phyloP scores from a whole-genome alignment of 2,797 vertebrate species.

The Myotis daubentonii region DNA sequence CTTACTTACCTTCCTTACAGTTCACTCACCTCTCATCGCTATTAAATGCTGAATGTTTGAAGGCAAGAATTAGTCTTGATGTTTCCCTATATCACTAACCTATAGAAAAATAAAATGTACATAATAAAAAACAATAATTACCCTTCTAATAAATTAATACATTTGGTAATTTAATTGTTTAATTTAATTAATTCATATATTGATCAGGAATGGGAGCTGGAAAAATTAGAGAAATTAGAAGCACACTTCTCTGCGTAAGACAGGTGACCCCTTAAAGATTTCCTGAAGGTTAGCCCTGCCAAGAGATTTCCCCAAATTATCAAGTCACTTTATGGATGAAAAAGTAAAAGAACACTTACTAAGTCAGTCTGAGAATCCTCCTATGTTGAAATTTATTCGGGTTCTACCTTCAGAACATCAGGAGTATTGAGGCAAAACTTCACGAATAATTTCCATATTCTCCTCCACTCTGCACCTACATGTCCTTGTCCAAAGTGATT shows the following conservation, averaged over 20 bases:
- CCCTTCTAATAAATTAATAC: neutral
- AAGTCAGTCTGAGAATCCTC: neutral
- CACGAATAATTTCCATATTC: neutral
- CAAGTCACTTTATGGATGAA: neutral
- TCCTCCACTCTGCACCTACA: neutral
- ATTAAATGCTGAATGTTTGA: neutral
- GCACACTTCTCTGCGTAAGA: neutral
- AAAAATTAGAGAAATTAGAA: conserved; percentile 24
- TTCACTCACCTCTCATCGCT: neutral
- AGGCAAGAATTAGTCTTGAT: neutral
- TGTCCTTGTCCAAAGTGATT: conserved; percentile 18
- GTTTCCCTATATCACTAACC: neutral
- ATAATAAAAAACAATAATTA: neutral
- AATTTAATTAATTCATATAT: conserved; percentile 9
- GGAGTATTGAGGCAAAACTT: neutral
- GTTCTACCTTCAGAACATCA: neutral
- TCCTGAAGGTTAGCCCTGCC: neutral
- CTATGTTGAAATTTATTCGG: neutral
- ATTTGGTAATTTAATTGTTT: neutral
- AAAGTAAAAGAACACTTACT: neutral
- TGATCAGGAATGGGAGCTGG: neutral
- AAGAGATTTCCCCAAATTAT: neutral
- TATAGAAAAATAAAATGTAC: neutral
- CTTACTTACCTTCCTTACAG: neutral
- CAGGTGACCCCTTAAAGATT: neutral